These are phyloP conservation scores for Paramuricea clavata DNA, from an alignment of 92 coral and sea anemone genomes.

Conservation along the genomic window DNA sequence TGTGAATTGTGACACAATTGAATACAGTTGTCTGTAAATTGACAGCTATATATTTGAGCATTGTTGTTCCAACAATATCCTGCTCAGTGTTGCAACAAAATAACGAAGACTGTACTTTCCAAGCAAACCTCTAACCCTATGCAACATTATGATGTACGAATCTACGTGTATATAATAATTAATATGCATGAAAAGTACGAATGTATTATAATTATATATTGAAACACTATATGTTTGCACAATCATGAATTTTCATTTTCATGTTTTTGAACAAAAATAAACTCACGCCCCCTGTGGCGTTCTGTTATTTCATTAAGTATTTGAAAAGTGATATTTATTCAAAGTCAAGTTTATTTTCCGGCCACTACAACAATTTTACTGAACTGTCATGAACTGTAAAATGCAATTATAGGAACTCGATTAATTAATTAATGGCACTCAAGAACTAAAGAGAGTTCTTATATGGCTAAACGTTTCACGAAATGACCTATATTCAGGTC, in stretches of 20 bases:
- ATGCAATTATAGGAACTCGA: too few species aligned
- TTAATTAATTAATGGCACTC: too few species aligned
- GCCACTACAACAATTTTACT: too few species aligned
- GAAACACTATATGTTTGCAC: background rate
- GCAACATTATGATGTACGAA: too few species aligned
- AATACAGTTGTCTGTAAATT: background rate
- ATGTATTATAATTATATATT: background rate
- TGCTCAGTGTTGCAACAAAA: too few species aligned
- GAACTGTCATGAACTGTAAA: too few species aligned
- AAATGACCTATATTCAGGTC: too few species aligned
- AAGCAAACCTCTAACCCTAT: background rate
- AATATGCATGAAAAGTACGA: background rate
- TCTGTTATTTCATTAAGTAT: background rate
- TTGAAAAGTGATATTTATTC: background rate
- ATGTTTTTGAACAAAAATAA: background rate
- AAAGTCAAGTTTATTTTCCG: too few species aligned
- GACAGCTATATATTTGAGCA: background rate
- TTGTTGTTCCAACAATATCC: too few species aligned
- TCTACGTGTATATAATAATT: too few species aligned
- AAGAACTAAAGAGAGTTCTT: too few species aligned
- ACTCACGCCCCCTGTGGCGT: background rate
- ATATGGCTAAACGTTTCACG: too few species aligned
- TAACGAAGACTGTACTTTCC: background rate
- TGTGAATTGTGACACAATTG: background rate
- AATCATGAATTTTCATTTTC: background rate